phyloP scores from a whole-genome alignment of 2,113 vertebrate species.

The Ciconia maguari region DNA sequence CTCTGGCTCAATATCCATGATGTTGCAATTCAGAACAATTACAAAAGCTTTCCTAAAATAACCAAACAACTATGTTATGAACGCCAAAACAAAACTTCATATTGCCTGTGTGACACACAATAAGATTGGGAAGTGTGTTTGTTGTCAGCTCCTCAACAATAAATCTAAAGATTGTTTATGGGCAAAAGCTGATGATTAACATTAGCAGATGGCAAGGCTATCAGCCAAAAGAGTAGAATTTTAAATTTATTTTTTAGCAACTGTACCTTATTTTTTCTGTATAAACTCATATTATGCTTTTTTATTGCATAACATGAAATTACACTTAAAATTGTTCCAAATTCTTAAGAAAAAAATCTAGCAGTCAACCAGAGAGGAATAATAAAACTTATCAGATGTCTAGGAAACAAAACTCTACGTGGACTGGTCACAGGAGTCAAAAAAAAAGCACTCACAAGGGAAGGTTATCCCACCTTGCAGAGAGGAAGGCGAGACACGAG shows the following conservation, averaged over 20 bases:
- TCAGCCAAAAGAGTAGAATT: background rate
- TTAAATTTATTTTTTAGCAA: background rate
- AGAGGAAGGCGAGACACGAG: fast-evolving
- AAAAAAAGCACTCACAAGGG: background rate
- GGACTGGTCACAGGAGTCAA: background rate
- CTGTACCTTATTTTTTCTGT: background rate
- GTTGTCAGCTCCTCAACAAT: background rate
- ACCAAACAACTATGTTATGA: background rate
- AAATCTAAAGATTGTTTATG: background rate
- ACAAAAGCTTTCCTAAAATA: background rate
- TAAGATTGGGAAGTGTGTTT: background rate
- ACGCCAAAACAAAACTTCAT: background rate
- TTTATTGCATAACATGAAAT: background rate
- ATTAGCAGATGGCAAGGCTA: background rate
- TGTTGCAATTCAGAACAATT: background rate
- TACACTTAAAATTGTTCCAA: background rate
- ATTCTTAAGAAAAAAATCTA: background rate
- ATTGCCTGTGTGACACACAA: background rate
- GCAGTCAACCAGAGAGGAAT: background rate
- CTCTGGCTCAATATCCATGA: background rate
- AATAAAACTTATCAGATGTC: background rate
- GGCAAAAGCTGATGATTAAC: background rate
- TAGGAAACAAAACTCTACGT: background rate
- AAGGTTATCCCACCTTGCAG: background rate
- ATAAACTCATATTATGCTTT: background rate